Evolutionary conservation across 2,888 invertebrate species (phyloP).

Genomic region (Andrena fulva): DNA sequence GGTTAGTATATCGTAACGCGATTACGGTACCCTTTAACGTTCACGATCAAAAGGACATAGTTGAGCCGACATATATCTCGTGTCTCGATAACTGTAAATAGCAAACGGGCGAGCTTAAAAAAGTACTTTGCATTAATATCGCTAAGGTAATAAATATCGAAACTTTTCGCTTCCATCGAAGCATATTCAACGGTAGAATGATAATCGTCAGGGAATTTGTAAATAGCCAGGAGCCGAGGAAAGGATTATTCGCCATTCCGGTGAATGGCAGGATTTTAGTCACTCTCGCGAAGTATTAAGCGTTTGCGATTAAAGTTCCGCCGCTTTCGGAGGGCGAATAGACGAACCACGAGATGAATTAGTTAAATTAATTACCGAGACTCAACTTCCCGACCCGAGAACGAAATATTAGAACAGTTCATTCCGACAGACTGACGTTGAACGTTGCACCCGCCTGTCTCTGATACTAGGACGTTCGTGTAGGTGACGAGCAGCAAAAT

Average conservation of each 20-base stretch:
- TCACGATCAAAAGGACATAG: conserved; percentile 9
- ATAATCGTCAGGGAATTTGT: conserved; percentile 23
- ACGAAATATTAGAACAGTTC: conserved; percentile 11
- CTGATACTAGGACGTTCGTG: not conserved
- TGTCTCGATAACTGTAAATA: conserved; percentile 50
- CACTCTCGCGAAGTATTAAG: conserved; percentile 7
- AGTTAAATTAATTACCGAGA: not conserved
- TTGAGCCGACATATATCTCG: not conserved
- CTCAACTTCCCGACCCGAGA: not conserved
- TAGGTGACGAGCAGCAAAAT: conserved; percentile 24
- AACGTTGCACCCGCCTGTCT: conserved; percentile 22
- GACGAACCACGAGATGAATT: not conserved
- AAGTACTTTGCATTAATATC: conserved; percentile 39
- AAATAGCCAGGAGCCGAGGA: conserved; percentile 26
- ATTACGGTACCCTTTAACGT: conserved; percentile 36
- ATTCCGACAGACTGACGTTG: conserved; percentile 48
- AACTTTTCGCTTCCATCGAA: conserved; percentile 18
- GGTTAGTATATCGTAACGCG: conserved; percentile 38
- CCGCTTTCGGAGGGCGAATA: not conserved
- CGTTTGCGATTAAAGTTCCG: conserved; percentile 1
- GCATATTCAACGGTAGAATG: not conserved
- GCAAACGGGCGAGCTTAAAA: conserved; percentile 53
- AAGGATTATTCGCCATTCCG: not conserved
- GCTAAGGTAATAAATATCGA: conserved; percentile 23
- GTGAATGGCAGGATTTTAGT: not conserved